Base-by-base conservation (phyloP, 1,140 invertebrate genomes). In the Pseudomyrmex flavicornis region DNA sequence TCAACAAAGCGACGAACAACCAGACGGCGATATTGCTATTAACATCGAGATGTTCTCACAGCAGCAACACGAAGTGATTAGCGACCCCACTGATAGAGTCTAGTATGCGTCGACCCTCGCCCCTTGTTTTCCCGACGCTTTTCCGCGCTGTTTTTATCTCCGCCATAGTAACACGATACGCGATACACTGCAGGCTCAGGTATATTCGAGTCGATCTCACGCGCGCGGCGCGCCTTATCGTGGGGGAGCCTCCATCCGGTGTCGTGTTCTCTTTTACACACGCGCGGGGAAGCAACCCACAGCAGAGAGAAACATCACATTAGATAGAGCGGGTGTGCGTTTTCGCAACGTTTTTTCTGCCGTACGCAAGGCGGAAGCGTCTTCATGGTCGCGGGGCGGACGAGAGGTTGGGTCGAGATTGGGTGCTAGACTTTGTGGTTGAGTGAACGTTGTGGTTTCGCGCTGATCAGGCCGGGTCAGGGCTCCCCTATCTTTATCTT, bases 401-500 rank as follows among this genome's bases (percentile, higher is more conserved):
- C 56, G 65, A 70, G 52, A 70, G 52, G 54, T 88, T 73, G 86
- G 74, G 68, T 85, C 58, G 48, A 59, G 20, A 73, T 66, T 66
- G 82, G 26, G 62, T 46, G 44, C 46, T 46, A 20, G 15, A 22
- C 22, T 22, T 15, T 10, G 13, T 54, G 72, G 74, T 75, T 70
- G 63, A n/a, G 13, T 58, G 54, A 10, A 62, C 20, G 73, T 48
- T 48, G 20, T 74, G 48, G 79, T 52, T 88, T 66, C 90, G 91
- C 90, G 92, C 90, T 92, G 89, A 93, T 89, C 94, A 94, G 93
- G 93, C 94, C 93, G 94, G 93, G 93, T 93, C 93, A 93, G 93
- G 94, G 93, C 93, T 94, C 91, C 92, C 91, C 90, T 91, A 62
- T 77, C 69, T 79, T 86, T 66, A 17, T 70, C 22, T 52, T 58